A percentile compares a stretch with the other conserved stretches of the same genome.
phyloP scores from a whole-genome alignment of 2,113 vertebrate species.

The Chlorodrepanis virens region DNA sequence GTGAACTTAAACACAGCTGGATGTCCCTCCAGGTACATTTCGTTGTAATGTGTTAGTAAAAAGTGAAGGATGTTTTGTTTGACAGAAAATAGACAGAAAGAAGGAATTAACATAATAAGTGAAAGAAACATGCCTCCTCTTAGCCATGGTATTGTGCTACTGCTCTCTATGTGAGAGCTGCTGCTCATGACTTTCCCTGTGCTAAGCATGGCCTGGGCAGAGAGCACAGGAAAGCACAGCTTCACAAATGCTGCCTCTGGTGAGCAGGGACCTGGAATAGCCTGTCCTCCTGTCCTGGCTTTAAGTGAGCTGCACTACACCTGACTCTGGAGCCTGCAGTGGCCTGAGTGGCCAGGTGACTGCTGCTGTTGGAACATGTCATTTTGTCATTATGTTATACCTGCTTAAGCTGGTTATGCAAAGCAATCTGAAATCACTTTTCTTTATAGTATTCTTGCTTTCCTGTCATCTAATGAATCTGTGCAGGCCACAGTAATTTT shows the following conservation, averaged over 20 bases:
- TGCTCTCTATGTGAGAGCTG: background rate
- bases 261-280: background rate
- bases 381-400: background rate
- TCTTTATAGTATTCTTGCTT: background rate
- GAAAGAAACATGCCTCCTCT: background rate
- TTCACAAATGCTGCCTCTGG: background rate
- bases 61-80: background rate
- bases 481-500: background rate
- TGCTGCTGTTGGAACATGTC: background rate
- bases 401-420: background rate
- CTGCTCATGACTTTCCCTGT: background rate
- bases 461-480: background rate
- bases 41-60: background rate
- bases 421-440: background rate
- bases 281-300: background rate
- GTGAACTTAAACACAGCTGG: conserved; percentile 7
- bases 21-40: background rate
- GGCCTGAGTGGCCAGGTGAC: background rate
- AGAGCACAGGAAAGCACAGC: background rate
- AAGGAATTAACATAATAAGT: background rate
- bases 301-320: background rate
- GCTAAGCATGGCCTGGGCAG: background rate
- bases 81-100: conserved; percentile 5
- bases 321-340: background rate
- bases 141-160: background rate